Conservation (phyloP, 2,113 vertebrate species). For the Serilophus lunatus region DNA sequence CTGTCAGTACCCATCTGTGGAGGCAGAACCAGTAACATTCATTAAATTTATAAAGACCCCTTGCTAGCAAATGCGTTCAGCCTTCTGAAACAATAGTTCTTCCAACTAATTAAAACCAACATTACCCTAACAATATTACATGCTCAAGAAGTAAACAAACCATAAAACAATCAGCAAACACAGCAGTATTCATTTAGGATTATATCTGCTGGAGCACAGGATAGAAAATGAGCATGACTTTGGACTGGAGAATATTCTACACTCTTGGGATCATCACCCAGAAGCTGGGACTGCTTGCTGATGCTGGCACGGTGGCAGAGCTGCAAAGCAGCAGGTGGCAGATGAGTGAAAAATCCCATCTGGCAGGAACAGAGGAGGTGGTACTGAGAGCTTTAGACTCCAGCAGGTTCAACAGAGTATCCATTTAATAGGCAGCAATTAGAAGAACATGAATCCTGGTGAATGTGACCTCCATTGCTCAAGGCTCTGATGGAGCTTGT, state of each 20-base stretch:
- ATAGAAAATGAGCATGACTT: not conserved
- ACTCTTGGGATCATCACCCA: not conserved
- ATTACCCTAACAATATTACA: constrained; percentile 5
- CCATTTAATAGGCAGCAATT: not conserved
- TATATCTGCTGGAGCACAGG: not conserved
- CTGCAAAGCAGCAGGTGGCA: not conserved
- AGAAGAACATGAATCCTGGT: not conserved
- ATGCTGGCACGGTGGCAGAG: not conserved
- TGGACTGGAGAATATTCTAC: not conserved
- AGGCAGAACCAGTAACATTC: not conserved
- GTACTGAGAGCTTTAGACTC: not conserved
- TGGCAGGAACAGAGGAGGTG: not conserved
- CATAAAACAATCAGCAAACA: constrained; percentile 39
- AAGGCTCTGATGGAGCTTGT: not conserved
- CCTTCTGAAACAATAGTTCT: constrained; percentile 52
- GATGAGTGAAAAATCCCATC: not conserved
- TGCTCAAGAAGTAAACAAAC: constrained; percentile 47
- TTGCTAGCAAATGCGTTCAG: constrained; percentile 23
- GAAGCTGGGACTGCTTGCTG: not conserved
- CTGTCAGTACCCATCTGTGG: constrained; percentile 38
- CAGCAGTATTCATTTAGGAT: constrained; percentile 34
- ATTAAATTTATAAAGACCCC: not conserved
- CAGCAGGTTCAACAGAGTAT: not conserved
- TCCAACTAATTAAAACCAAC: constrained; percentile 49
- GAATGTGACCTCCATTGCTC: not conserved